Evolutionary conservation across 2,888 invertebrate genomes (phyloP), one percentile per base, ranked within the genome.

Genomic region (Crepidodera aurea): DNA sequence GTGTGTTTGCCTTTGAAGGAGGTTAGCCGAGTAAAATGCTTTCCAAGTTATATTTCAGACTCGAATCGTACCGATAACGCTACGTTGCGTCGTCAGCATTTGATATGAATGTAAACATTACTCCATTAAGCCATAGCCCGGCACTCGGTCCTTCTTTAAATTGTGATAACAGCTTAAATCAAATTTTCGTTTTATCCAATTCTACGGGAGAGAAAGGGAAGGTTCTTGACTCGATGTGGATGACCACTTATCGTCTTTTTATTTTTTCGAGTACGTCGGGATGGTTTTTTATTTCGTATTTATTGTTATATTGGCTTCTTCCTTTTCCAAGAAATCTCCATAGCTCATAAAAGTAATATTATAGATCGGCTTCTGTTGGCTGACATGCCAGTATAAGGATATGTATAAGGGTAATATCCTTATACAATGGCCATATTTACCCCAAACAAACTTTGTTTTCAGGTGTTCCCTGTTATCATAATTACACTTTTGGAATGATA

Each of bases 91-190:
- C 71, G 67, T 71, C 74, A 72, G 71, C 68, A 71, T 72, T 74
- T 73, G 75, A 75, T 76, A 75, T 74, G 74, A 76, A 73, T 73
- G 76, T 73, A 76, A 76, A 76, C 75, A 75, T 67, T 71, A 71
- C 67, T 74, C 73, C 73, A 75, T 75, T 75, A 74, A 72, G 73
- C 69, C 65, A 61, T 59, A 70, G 66, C 70, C 68, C n/a, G 65
- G 68, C 27, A 34, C 56, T 55, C 29, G 51, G 42, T 19, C 29
- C 25, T 32, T 53, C 62, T 56, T 59, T 56, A 60, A 65, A 62
- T 57, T 62, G 62, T 57, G 60, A 60, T 65, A 62, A 60, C 60
- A 65, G 62, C 60, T 65, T 60, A 54, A 65, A 62, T 65, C 54
- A 60, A 65, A 65, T 65, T 60, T 54, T 60, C 39, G 48, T 48